Conservation (phyloP, 2,888 invertebrate species). For the Leucophenga montana region DNA sequence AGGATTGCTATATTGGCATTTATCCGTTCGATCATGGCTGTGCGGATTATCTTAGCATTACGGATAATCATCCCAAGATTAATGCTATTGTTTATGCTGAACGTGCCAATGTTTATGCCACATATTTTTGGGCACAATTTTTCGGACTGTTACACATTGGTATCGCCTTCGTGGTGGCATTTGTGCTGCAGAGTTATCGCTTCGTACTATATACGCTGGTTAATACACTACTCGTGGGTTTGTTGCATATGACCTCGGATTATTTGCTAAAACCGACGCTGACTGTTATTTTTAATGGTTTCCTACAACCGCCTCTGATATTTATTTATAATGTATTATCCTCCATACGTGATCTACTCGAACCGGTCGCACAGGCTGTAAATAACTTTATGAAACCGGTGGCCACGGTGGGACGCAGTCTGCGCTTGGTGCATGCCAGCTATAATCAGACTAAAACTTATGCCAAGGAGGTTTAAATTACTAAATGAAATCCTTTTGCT, state of each 20-base stretch:
- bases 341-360: conserved; percentile 78
- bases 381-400: conserved; percentile 72
- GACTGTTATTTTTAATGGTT: conserved; percentile 78
- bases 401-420: conserved; percentile 56
- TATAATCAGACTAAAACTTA: conserved; percentile 50
- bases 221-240: conserved; percentile 77
- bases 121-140: conserved; percentile 80
- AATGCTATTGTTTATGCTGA: conserved; percentile 76
- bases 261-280: conserved; percentile 80
- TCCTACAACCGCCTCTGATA: conserved; percentile 81
- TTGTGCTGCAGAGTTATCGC: conserved; percentile 77
- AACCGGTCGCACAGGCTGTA: conserved; percentile 77
- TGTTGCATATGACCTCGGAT: conserved; percentile 79
- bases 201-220: conserved; percentile 77
- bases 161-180: conserved; percentile 77
- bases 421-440: conserved; percentile 64
- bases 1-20: conserved; percentile 74
- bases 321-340: conserved; percentile 78
- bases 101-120: conserved; percentile 76
- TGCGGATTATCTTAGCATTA: conserved; percentile 78
- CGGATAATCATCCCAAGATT: conserved; percentile 78
- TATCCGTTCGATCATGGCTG: conserved; percentile 82
- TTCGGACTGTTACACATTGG: conserved; percentile 79
- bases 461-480: conserved; percentile 52
- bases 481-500: conserved; percentile 12